These are phyloP conservation scores for Athene noctua DNA, from an alignment of 2,113 vertebrate genomes.

Conservation along the genomic window DNA sequence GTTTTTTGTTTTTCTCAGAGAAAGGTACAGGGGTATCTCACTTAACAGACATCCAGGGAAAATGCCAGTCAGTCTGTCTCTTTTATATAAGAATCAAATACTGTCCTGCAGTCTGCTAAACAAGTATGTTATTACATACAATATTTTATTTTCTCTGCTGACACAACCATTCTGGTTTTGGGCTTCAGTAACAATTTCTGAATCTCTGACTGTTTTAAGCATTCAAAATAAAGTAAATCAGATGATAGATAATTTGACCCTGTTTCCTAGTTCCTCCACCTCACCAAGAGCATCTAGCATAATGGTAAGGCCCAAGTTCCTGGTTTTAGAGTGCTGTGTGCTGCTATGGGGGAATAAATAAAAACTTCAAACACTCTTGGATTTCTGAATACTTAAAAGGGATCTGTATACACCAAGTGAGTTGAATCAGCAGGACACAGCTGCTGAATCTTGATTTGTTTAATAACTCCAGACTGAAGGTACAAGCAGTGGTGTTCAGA, in stretches of 20 bases:
- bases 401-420: not conserved
- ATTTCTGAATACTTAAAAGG: not conserved
- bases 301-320: not conserved
- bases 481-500: not conserved
- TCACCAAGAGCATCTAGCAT: not conserved
- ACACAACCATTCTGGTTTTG: not conserved
- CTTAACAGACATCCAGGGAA: not conserved
- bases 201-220: not conserved
- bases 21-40: not conserved
- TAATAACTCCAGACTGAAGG: not conserved
- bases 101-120: not conserved
- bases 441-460: not conserved
- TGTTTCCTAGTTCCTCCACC: not conserved
- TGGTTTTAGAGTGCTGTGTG: not conserved
- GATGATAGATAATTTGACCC: not conserved
- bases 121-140: not conserved
- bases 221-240: not conserved
- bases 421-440: not conserved
- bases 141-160: not conserved
- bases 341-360: not conserved
- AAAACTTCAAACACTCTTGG: not conserved
- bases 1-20: not conserved
- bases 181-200: not conserved
- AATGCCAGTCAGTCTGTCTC: not conserved
- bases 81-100: not conserved